Base-by-base conservation (phyloP, 2,797 vertebrate genomes). In the Lithobates pipiens region DNA sequence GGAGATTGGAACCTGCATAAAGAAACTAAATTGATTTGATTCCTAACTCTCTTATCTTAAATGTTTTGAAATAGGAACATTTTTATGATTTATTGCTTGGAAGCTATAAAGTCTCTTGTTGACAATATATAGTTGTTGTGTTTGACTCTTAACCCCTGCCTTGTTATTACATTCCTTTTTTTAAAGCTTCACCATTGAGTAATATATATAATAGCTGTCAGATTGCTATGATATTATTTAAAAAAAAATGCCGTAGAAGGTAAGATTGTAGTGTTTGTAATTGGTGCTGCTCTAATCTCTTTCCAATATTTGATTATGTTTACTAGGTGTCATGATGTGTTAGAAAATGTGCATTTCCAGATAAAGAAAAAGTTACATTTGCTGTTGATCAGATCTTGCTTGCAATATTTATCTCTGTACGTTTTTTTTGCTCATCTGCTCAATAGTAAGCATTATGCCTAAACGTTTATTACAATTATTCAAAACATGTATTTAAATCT, bases 61-160 rank as follows among this genome's bases (percentile, higher is more conserved):
- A 95, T 92, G 93, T 96, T 95, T 92, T 94, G 92, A 93, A 94
- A 95, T 77, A 89, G 93, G 94, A 90, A 93, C 87, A 88, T 92
- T 90, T 96, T 95, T 95, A 96, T 96, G 95, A 97, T 96, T 96
- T 97, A 96, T 96, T 94, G 92, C 96, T 95, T 93, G 88, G 92
- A 95, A 95, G 89, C 91, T 89, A 93, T 92, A 92, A 95, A 92
- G 87, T 94, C 92, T 95, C 92, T 88, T 93, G 92, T 93, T 95
- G 94, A 94, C 89, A 91, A 92, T 94, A 93, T 86, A 88, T 89
- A 88, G 68, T 65, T 85, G 76, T 46, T 34, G 57, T 42, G 90
- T 86, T 88, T 88, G 92, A 89, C 90, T 91, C 89, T 91, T 93
- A 93, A 90, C 84, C 88, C 88, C 91, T 83, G 75, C 34, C 77